Evolutionary conservation across 2,888 invertebrate genomes (phyloP).

Genomic region (Ypsolopha sequella): DNA sequence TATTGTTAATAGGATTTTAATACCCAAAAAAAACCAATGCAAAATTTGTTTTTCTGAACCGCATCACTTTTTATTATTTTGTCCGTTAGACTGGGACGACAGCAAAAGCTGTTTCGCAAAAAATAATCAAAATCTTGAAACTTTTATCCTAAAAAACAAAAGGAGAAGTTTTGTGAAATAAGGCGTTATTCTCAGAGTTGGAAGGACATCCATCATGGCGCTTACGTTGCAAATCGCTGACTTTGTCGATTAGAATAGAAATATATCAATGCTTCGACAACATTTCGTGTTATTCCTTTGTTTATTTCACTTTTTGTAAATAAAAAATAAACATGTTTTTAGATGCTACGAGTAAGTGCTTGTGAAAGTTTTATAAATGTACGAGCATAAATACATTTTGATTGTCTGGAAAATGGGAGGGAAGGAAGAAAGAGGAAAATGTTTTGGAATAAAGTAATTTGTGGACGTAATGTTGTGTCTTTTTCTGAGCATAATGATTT

Average conservation of each 20-base stretch:
- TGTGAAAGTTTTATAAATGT: background rate
- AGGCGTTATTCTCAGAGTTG: conserved; percentile 28
- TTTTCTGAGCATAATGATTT: too few species aligned
- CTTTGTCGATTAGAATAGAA: conserved; percentile 46
- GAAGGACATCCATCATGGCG: conserved; percentile 37
- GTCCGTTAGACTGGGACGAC: background rate
- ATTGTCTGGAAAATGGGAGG: too few species aligned
- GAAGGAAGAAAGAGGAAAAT: too few species aligned
- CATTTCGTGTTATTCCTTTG: conserved; percentile 33
- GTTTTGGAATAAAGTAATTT: too few species aligned
- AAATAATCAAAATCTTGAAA: background rate
- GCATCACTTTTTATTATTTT: background rate
- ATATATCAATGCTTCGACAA: conserved; percentile 41
- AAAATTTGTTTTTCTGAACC: background rate
- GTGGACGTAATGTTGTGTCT: too few species aligned
- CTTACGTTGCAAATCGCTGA: conserved; percentile 46
- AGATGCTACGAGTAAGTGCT: background rate
- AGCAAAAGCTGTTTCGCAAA: background rate
- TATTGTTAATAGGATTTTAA: too few species aligned
- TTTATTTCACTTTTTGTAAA: conserved; percentile 36
- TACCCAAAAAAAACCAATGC: background rate
- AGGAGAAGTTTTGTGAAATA: conserved; percentile 15
- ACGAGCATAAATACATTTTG: too few species aligned
- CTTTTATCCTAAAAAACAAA: background rate
- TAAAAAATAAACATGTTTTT: conserved; percentile 30